Evolutionary conservation across 2,797 vertebrate species (phyloP).

Genomic region (Okamejei kenojei): DNA sequence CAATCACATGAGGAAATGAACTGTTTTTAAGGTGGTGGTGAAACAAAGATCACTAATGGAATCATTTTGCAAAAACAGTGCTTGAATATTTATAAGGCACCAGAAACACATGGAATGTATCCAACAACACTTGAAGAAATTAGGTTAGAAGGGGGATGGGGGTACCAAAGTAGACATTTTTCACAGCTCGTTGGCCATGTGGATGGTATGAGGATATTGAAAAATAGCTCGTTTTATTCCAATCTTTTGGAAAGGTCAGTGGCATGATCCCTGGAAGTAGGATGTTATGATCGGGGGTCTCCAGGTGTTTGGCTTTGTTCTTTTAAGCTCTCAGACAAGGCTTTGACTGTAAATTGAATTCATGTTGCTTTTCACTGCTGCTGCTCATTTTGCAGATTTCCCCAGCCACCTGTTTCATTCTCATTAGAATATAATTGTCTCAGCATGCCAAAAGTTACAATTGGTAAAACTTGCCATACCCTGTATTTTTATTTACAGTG

Average conservation of each 20-base stretch:
- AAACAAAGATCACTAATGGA: slow-evolving; percentile 5
- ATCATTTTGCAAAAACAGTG: background rate
- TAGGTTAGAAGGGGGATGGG: background rate
- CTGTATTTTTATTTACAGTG: background rate
- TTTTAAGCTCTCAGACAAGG: background rate
- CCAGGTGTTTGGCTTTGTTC: slow-evolving; percentile 11
- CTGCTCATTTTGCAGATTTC: background rate
- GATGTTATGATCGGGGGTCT: background rate
- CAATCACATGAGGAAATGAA: background rate
- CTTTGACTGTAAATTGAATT: background rate
- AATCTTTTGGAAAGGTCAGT: slow-evolving; percentile 7
- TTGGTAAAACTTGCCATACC: background rate
- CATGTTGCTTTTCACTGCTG: background rate
- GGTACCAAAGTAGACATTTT: background rate
- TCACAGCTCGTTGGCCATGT: background rate
- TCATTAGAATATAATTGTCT: background rate
- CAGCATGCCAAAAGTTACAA: background rate
- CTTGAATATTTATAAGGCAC: background rate
- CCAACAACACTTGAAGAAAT: background rate
- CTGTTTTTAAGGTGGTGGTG: background rate
- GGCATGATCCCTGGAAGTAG: background rate
- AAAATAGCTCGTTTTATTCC: slow-evolving; percentile 21
- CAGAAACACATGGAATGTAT: background rate
- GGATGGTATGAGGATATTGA: slow-evolving; percentile 19
- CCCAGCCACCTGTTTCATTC: background rate